Evolutionary conservation across 2,113 vertebrate species (phyloP), one percentile per base, ranked within the genome.

Genomic region (Erythrocercus mccallii): DNA sequence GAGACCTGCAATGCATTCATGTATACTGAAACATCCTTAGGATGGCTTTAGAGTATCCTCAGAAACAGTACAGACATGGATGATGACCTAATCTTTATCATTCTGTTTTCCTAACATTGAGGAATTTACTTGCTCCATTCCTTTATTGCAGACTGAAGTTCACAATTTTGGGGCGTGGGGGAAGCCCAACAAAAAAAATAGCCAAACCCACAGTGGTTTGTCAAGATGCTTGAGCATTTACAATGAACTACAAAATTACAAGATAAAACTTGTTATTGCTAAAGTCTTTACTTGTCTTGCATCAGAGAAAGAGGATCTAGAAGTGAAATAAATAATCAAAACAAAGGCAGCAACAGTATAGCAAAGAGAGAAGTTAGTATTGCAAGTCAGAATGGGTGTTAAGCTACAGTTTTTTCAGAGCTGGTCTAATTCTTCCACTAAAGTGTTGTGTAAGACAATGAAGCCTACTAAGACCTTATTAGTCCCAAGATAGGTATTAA

Each of bases 271-370:
- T 78, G 5, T 25, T 61, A n/a, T 78, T 80, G 82, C 54, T 76
- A 2, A 57, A 77, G 42, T 65, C n/a, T 60, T 93, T 71, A 38
- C 80, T 68, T 57, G 50, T 58, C 68, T 90, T 94, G 61, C 79
- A 51, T 86, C 74, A 92, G 50, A 81, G 60, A 61, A 93, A 42
- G 73, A 66, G 79, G 80, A 94, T 57, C 72, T 81, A 61, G 54
- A 94, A 88, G 79, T 54, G 72, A 95, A 96, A 94, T 74, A 31
- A 73, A 82, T 83, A 96, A 94, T 78, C 0, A 35, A 94, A 96
- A 83, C 60, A 19, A 89, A 89, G 65, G 24, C 61, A 56, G 25
- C 17, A 53, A 30, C 24, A 48, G 15, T 35, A 54, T 33, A 66
- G 22, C 56, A 53, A 81, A 86, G 45, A 72, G 61, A 89, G 81